Evolutionary conservation across 2,888 invertebrate species (phyloP), one percentile per base, ranked within the genome.

Genomic region (Paralinhomoeus sp.): DNA sequence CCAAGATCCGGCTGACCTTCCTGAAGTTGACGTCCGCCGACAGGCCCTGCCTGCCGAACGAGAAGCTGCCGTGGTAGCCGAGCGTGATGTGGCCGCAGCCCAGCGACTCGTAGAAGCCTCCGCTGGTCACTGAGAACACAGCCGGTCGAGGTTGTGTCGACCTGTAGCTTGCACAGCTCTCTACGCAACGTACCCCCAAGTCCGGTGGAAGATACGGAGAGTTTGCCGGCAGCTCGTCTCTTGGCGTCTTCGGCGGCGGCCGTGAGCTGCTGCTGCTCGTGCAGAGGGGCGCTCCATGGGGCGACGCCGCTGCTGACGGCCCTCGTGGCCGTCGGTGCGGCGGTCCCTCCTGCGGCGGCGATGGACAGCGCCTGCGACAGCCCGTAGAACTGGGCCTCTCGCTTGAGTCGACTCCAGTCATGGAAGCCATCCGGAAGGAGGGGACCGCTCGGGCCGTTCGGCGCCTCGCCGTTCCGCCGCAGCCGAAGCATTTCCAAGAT

Each of bases 61-160:
- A 89, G 65, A 97, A 97, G 57, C 91, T 91, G 45, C 97, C 97
- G 33, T 97, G 75, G 69, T 97, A 97, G 24, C 87, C 87, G 48
- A 91, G 75, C 33, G 81, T 84, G 60, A 93, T 83, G 71, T 78
- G 81, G 43, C 82, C 89, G 45, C 72, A n/a, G n/a, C n/a, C n/a
- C n/a, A n/a, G n/a, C n/a, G n/a, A n/a, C n/a, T n/a, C n/a, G n/a
- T n/a, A n/a, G n/a, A n/a, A n/a, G n/a, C n/a, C n/a, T n/a, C n/a
- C n/a, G n/a, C n/a, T n/a, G n/a, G n/a, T n/a, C n/a, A n/a, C n/a
- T n/a, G n/a, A n/a, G n/a, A n/a, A n/a, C n/a, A n/a, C n/a, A n/a
- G n/a, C n/a, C n/a, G n/a, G n/a, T n/a, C n/a, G n/a, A n/a, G n/a
- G n/a, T n/a, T n/a, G n/a, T n/a, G n/a, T n/a, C n/a, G n/a, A n/a